These are phyloP conservation scores for Myiothlypis coronata DNA, from an alignment of 2,797 vertebrate species.

Conservation along the genomic window DNA sequence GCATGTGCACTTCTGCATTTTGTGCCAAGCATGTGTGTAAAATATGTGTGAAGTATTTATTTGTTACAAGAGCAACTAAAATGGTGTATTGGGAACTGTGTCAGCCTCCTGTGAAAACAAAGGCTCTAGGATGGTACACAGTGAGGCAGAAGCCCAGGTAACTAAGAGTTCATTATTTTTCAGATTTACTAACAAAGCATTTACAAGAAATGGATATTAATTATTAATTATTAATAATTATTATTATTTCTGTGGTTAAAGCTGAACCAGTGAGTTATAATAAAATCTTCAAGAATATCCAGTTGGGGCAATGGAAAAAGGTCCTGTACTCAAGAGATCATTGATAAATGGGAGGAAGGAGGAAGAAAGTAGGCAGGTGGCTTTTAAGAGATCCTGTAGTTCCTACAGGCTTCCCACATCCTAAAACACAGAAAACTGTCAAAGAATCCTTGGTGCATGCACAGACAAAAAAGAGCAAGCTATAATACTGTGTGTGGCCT, in stretches of 20 bases:
- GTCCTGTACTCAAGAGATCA: not conserved
- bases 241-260: not conserved
- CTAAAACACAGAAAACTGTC: not conserved
- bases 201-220: not conserved
- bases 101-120: constrained; percentile 14
- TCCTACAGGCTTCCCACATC: not conserved
- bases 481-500: not conserved
- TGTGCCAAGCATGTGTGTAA: not conserved
- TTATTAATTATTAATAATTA: not conserved
- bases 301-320: not conserved
- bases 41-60: not conserved
- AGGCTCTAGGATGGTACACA: not conserved
- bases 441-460: not conserved
- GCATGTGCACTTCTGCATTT: not conserved
- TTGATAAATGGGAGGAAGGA: not conserved
- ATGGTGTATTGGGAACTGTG: constrained; percentile 7
- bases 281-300: not conserved
- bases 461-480: not conserved
- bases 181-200: not conserved
- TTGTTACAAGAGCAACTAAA: not conserved
- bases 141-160: not conserved
- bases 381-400: not conserved
- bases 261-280: not conserved
- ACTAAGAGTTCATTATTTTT: constrained; percentile 30
- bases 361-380: not conserved